phyloP scores from a whole-genome alignment of 2,113 vertebrate genomes.

The Buteo buteo region DNA sequence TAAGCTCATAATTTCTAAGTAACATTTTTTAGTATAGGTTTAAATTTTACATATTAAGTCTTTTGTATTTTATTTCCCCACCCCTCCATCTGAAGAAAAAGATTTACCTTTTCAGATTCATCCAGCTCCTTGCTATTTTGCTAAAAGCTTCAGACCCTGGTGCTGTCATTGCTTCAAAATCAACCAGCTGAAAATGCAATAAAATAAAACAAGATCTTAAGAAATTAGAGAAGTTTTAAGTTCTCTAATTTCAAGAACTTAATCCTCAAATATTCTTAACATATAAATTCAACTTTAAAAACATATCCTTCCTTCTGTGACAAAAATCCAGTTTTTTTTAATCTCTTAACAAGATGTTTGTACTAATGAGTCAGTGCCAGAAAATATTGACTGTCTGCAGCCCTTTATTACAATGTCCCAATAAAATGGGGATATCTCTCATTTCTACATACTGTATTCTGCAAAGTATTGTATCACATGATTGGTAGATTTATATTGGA shows the following conservation, averaged over 20 bases:
- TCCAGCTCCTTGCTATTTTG: conserved; percentile 91
- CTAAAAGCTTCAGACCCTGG: conserved; percentile 90
- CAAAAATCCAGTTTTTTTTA: neutral
- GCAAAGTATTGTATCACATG: neutral
- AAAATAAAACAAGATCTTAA: neutral
- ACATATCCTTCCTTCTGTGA: neutral
- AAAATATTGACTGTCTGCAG: neutral
- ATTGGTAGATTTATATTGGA: neutral
- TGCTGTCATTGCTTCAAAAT: conserved; percentile 98
- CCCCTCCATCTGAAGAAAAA: neutral
- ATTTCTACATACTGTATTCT: neutral
- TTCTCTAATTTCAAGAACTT: neutral
- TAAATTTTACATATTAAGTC: neutral
- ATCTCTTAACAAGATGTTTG: neutral
- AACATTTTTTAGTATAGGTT: neutral
- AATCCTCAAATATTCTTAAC: neutral
- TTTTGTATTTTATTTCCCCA: neutral
- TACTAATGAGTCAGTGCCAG: neutral
- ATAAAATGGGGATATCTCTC: neutral
- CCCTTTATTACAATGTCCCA: neutral
- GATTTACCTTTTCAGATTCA: conserved; percentile 90
- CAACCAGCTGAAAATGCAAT: conserved; percentile 84
- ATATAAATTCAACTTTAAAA: neutral
- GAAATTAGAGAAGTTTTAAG: neutral
- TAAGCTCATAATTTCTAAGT: neutral